Evolutionary conservation across 2,888 invertebrate genomes (phyloP), one percentile per base, ranked within the genome.

Genomic region (Drosophila meridiana): DNA sequence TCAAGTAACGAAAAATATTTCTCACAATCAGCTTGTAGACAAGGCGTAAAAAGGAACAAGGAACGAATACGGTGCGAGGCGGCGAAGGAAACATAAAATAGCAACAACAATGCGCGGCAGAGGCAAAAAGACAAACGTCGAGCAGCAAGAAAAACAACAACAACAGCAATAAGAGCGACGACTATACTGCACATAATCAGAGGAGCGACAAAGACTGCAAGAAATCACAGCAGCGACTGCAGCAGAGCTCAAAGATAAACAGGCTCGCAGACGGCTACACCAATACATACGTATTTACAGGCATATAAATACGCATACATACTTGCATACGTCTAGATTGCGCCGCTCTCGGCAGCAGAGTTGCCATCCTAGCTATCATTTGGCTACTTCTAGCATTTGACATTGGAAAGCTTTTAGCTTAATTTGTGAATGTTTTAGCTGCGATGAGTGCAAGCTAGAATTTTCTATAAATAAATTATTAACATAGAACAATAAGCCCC

Each of bases 11-110:
- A 74, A 73, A 73, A 85, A 85, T 81, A 88, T 87, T 84, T 84
- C 87, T 84, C 84, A 84, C 84, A 84, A 87, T 84, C 89, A 67
- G 87, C 73, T 83, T 85, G 75, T 78, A 59, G 87, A 64, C 76
- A 70, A 69, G 80, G 43, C 66, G 52, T 42, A 56, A 56, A 42
- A 56, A 56, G 56, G 42, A 52, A 62, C 52, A 55, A 76, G 77
- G 52, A 81, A 63, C 56, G 74, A 82, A 53, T 26, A 64, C 52
- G 67, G 61, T 60, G 53, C 84, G 61, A 66, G 69, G 47, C 60
- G 56, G 53, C 57, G 13, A 71, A 70, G 57, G 66, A 71, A 60
- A 80, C 63, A 60, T 50, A 61, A 72, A 77, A 71, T 73, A 80
- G 77, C 75, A 80, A 72, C 75, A 80, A 72, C 75, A 85, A 76